These are phyloP conservation scores for Leucoraja erinaceus DNA, from an alignment of 2,113 vertebrate species.

Conservation along the genomic window DNA sequence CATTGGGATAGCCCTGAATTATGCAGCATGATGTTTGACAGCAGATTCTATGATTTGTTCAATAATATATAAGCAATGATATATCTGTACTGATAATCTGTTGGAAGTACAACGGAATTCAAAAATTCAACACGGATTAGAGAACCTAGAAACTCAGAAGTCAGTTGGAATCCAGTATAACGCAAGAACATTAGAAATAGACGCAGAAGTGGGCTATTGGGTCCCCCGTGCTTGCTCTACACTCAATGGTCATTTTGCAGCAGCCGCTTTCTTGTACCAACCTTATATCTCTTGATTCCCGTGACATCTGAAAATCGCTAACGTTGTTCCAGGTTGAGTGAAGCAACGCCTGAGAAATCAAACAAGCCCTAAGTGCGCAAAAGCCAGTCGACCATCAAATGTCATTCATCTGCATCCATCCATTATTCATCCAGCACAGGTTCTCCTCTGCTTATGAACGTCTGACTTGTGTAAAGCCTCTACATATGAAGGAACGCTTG, in stretches of 20 bases:
- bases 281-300: no score
- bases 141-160: not conserved
- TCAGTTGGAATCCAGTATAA: not conserved
- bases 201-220: no score
- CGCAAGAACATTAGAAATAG: no score
- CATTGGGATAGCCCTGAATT: not conserved
- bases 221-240: no score
- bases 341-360: not conserved
- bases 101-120: not conserved
- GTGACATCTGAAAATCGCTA: no score
- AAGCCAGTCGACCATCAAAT: not conserved
- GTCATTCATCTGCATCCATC: not conserved
- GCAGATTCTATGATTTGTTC: not conserved
- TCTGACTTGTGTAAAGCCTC: no score
- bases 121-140: constrained; percentile 9
- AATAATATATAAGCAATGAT: constrained; percentile 26
- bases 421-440: not conserved
- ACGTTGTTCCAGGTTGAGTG: not conserved
- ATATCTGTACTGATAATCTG: constrained; percentile 1
- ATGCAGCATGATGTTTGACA: constrained; percentile 6
- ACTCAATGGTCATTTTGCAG: no score
- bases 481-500: no score
- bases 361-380: not conserved
- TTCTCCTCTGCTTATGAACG: no score
- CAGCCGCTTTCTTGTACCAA: no score